phyloP scores from a whole-genome alignment of 2,888 invertebrate species.

The Venusia cambrica region DNA sequence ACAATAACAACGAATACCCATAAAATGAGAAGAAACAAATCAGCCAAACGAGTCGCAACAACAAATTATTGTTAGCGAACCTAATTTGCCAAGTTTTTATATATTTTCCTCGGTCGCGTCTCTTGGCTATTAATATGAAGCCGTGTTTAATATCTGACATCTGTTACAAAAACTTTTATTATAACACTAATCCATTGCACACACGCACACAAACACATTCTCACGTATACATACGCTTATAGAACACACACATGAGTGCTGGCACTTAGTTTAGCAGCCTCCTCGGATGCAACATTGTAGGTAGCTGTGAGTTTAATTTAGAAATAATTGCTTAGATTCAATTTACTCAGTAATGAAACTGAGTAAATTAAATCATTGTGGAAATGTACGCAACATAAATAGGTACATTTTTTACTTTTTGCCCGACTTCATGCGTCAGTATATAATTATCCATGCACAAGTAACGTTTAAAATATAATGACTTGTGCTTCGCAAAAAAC shows the following conservation, averaged over 20 bases:
- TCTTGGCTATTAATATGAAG: slow-evolving; percentile 72
- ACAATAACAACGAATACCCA: slow-evolving; percentile 30
- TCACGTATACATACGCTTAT: slow-evolving; percentile 37
- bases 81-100: slow-evolving; percentile 77
- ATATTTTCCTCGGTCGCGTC: slow-evolving; percentile 69
- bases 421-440: too few species aligned
- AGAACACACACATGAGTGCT: slow-evolving; percentile 55
- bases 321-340: slow-evolving; percentile 12
- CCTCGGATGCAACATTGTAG: slow-evolving; percentile 47
- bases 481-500: too few species aligned
- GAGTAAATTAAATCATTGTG: background rate
- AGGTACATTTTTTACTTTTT: too few species aligned
- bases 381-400: too few species aligned
- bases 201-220: slow-evolving; percentile 44
- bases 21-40: slow-evolving; percentile 58
- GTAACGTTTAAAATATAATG: too few species aligned
- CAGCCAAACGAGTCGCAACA: slow-evolving; percentile 51
- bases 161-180: slow-evolving; percentile 82
- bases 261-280: slow-evolving; percentile 73
- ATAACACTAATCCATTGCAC: slow-evolving; percentile 80
- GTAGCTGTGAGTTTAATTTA: slow-evolving; percentile 37
- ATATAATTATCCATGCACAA: too few species aligned
- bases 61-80: slow-evolving; percentile 59
- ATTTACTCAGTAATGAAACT: slow-evolving; percentile 14
- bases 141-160: slow-evolving; percentile 80